Evolutionary conservation across 1,140 invertebrate species (phyloP), one percentile per base, ranked within the genome.

Genomic region (Solen grandis): DNA sequence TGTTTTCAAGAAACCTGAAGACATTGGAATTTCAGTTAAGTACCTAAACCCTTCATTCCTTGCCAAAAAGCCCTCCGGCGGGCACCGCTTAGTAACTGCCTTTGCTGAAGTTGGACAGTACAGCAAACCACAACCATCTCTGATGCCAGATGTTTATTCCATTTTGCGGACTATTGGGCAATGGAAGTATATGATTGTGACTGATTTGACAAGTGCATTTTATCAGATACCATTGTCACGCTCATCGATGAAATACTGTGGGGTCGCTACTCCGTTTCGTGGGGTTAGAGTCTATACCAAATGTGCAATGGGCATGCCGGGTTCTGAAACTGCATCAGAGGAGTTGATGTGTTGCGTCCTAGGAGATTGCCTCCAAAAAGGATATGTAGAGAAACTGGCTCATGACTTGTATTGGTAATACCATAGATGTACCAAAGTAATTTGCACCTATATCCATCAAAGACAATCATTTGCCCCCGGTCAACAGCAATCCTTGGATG

Each of bases 231-330:
- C 78, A 0, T 63, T 81, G 16, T 65, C 75, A 16, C 68, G 55
- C 5, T 27, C 75, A 13, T 81, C 85, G 0, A 83, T 85, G 78
- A 85, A 83, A 65, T 81, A 81, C 41, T 86, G 83, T 57, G 81
- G 81, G 4, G 73, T 83, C 0, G 62, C 50, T 16, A 85, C 81
- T 19, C 85, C 85, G n/a, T 85, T 63, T 41, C 19, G 62, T 14
- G 84, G 81, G 5, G 79, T 84, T n/a, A 5, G 84, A n/a, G 85
- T 85, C 0, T 87, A 82, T 72, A 50, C 41, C 8, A 22, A 65
- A 29, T 72, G 77, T 22, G 84, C 85, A 1, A 85, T 85, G 76
- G 85, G 85, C 16, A 86, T 84, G 79, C 79, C 85, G 46, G 79
- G 77, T 1, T 83, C 75, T 8, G 78, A 83, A 33, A 82, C 82